Evolutionary conservation across 2,113 vertebrate species (phyloP), one percentile per base, ranked within the genome.

Genomic region (Siphamia tubifer): DNA sequence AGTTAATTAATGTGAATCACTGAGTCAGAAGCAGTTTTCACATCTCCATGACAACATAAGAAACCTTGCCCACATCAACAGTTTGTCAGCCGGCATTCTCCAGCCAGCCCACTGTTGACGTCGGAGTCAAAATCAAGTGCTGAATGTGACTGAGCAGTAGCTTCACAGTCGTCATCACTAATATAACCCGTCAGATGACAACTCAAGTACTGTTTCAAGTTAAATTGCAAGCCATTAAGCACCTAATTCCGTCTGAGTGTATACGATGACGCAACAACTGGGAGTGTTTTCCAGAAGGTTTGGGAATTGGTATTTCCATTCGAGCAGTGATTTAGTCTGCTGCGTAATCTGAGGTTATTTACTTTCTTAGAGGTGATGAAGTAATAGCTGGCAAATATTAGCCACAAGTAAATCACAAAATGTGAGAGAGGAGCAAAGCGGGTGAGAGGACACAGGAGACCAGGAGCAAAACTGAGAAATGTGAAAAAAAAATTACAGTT

Each of bases 31-130:
- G 15, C 11, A 4, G 52, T 32, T 56, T 23, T 73, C 35, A 34
- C 11, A 24, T 82, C 55, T 69, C 78, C 38, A 75, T 75, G 69
- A 60, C 12, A 4, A 72, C 75, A 38, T 19, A 23, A 9, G 36
- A 17, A 65, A 58, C 38, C 15, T 62, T 64, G 63, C 54, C 61
- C 42, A 54, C 44, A 47, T 69, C 58, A 73, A 52, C 70, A 62
- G 44, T 16, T 35, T 6, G 4, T 4, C 11, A 19, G 60, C 58
- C 57, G 48, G 4, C 35, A 13, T 0, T 12, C 7, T 9, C 5
- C 20, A 48, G 55, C 58, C 1, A 19, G 19, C 11, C 31, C 17
- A 11, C 32, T 6, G 1, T n/a, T 1, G 27, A 24, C 49, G 53
- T 21, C 20, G 13, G 24, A 15, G 32, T 52, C 19, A 11, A 9